Percentiles rank a stretch among this genome's conserved stretches.
phyloP scores from a whole-genome alignment of 2,888 invertebrate genomes.

The Lepeophtheirus nordmannii region DNA sequence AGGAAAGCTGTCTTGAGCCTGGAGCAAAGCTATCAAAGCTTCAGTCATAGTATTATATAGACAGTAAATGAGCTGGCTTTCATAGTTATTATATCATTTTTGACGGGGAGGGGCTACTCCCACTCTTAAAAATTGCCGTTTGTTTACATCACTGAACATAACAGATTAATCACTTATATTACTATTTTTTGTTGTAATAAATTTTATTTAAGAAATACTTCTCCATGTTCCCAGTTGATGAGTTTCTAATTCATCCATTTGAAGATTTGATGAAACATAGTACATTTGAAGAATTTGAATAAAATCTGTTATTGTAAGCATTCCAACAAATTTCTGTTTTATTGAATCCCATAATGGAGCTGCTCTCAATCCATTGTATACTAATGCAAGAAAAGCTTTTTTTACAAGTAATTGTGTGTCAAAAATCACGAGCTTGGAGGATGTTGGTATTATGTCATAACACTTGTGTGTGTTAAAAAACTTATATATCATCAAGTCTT shows the following conservation, averaged over 20 bases:
- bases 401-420: constrained; percentile 94
- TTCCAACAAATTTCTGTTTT: constrained; percentile 83
- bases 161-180: too few relatives aligned
- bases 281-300: constrained; percentile 95
- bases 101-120: too few relatives aligned
- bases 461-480: constrained; percentile 99
- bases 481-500: constrained; percentile 69
- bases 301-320: constrained; percentile 98
- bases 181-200: too few relatives aligned
- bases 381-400: constrained; percentile 97
- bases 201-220: constrained; percentile 45
- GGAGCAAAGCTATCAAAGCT: too few relatives aligned
- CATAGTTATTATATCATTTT: too few relatives aligned
- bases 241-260: constrained; percentile 92
- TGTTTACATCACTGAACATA: too few relatives aligned
- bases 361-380: constrained; percentile 94
- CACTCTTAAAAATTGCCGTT: too few relatives aligned
- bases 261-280: constrained; percentile 73
- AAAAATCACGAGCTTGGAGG: constrained; percentile 96
- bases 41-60: too few relatives aligned
- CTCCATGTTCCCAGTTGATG: constrained; percentile 93
- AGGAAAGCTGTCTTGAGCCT: too few relatives aligned
- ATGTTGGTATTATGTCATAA: constrained; percentile 97
- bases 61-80: too few relatives aligned
- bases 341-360: constrained; percentile 93